Conservation (phyloP, 2,797 vertebrate species). For the Darevskia mixta region DNA sequence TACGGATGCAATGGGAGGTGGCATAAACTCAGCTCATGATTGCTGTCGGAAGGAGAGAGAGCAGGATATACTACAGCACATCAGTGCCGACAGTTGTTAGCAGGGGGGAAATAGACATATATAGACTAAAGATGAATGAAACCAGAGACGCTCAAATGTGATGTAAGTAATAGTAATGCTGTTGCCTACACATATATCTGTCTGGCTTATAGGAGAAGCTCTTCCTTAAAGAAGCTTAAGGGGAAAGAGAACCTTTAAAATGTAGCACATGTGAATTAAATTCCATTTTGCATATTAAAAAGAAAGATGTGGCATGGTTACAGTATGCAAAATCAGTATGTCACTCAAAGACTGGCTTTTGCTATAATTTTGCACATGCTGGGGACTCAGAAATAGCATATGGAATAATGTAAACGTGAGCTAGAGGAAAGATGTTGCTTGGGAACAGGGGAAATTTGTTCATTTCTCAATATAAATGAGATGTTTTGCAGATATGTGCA, state of each 20-base stretch:
- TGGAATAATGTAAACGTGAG: slow-evolving; percentile 58
- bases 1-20: not conserved
- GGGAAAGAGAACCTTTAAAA: slow-evolving; percentile 48
- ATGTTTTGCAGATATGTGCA: slow-evolving; percentile 46
- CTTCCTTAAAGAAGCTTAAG: slow-evolving; percentile 9
- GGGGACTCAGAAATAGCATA: slow-evolving; percentile 69
- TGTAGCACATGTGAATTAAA: slow-evolving; percentile 46
- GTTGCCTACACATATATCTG: not conserved
- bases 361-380: slow-evolving; percentile 12
- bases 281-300: slow-evolving; percentile 39
- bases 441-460: slow-evolving; percentile 66
- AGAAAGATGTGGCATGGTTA: slow-evolving; percentile 39
- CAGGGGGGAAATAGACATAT: not conserved
- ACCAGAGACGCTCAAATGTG: not conserved
- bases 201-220: slow-evolving; percentile 19
- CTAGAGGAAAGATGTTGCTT: slow-evolving; percentile 68
- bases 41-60: not conserved
- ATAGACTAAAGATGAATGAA: slow-evolving; percentile 10
- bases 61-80: not conserved
- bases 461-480: slow-evolving; percentile 61
- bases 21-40: not conserved
- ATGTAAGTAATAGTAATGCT: slow-evolving; percentile 17
- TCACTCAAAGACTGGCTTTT: slow-evolving; percentile 67
- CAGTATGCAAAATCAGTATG: slow-evolving; percentile 60
- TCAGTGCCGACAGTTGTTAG: not conserved